Base-by-base conservation (phyloP, 1,140 invertebrate genomes). In the Drosophila ananassae region DNA sequence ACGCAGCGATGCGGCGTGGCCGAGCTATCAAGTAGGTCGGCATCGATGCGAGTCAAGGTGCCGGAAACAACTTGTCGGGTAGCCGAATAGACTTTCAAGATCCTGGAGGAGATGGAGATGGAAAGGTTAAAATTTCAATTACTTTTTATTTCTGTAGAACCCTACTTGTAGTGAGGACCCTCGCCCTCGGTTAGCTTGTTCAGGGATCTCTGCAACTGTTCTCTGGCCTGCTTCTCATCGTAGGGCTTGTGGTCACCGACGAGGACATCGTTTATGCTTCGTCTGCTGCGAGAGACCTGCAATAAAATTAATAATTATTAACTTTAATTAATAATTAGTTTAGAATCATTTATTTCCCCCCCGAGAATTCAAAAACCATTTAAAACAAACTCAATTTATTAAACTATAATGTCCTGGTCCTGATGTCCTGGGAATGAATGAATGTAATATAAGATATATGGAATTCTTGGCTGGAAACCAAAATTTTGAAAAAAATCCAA, bases 11-110 rank as follows among this genome's bases (percentile, higher is more conserved):
- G 73, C 51, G 75, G 67, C 0, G 22, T 30, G 2, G 59, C 68
- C 10, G 76, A 74, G 2, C 63, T 52, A 47, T 83, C 74, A 12
- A 75, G 64, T 2, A 91, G 68, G 50, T 90, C 87, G 3, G 80
- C 89, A 69, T 91, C 90, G 10, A 91, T 90, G 76, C 81, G 89
- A 1, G 87, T 91, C 57, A 91, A 17, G 7, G 61, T 79, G 44
- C 90, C 90, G 0, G 87, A 82, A 6, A 81, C 75, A 2, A 87
- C 60, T 47, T 90, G 90, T 10, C 76, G 77, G 4, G 81, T 72
- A 9, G 90, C 90, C 4, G 83, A 75, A 44, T 87, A 83, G 7
- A 91, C 73, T 71, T 90, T 84, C 0, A 48, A 61, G 51, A 91
- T 90, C 55, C 90, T 91, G 17, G 12, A 0, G 1, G 34, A 37